Base-by-base conservation (phyloP, 2,113 vertebrate species). In the Malurus melanocephalus region DNA sequence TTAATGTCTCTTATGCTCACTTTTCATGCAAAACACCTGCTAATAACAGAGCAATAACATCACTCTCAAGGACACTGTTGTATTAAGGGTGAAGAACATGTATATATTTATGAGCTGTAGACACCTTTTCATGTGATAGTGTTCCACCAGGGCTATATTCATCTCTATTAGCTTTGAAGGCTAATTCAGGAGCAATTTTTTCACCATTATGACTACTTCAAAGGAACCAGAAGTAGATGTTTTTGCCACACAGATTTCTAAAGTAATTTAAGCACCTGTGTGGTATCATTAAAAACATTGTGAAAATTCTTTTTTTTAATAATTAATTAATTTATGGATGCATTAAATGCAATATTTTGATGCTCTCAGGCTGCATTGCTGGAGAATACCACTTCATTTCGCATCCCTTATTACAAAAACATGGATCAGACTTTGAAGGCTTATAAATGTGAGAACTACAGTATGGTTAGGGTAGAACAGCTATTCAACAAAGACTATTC, bases 141-240 rank as follows among this genome's bases (percentile, higher is more conserved):
- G 72, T 90, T 85, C 89, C 68, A 92, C 57, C 28, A 93, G 65
- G 64, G 48, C 48, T 85, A 28, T 43, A 80, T 85, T 77, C 21
- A 65, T 35, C 80, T 94, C 78, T 96, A 71, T 87, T 88, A 90
- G 33, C 85, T 95, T 73, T 80, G 72, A 85, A 92, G 89, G 40
- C 51, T 91, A 85, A 87, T 89, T 94, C 68, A 91, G 83, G 40
- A 76, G 9, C 52, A 87, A 17, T 80, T 88, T 91, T 94, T 86
- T 91, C 23, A 87, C 27, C 20, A 62, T 81, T 86, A 65, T 57
- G 59, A 69, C n/a, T 88, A 38, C 72, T 90, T 86, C 60, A 92
- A 53, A 61, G 79, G 38, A 88, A 55, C 30, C 22, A 71, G 32
- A 62, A 59, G 55, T 33, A 83, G 49, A 49, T 51, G 21, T 62